Percentiles rank a stretch among this genome's conserved stretches.
phyloP scores from a whole-genome alignment of 1,140 invertebrate genomes.

The Temnothorax curvispinosus region DNA sequence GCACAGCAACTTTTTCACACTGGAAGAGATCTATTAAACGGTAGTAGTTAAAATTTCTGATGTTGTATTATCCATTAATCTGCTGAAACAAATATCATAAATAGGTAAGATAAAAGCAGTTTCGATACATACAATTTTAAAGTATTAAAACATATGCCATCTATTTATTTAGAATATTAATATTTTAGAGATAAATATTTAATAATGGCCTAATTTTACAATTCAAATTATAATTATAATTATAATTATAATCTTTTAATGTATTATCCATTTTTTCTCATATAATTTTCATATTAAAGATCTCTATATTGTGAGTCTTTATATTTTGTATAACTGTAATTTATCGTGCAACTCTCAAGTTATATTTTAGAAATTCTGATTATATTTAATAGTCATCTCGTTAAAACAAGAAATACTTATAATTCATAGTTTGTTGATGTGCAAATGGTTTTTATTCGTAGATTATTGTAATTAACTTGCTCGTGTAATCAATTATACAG shows the following conservation, averaged over 20 bases:
- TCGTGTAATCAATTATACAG: not conserved
- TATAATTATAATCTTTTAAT: not conserved
- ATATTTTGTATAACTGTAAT: not conserved
- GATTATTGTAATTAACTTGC: not conserved
- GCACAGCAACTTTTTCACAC: not conserved
- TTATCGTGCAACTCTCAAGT: not conserved
- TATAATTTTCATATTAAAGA: not conserved
- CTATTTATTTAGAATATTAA: not conserved
- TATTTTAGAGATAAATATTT: not conserved
- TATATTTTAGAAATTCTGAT: not conserved
- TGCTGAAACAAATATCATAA: not conserved
- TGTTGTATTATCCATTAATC: not conserved
- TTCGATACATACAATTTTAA: not conserved
- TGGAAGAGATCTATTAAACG: conserved; percentile 20
- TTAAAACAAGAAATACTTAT: not conserved
- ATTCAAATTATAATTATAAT: not conserved
- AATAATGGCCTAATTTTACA: not conserved
- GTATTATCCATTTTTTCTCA: not conserved
- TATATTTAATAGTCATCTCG: not conserved
- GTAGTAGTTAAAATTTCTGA: conserved; percentile 28
- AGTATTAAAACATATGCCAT: not conserved
- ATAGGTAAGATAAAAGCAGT: not conserved
- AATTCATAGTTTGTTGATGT: not conserved
- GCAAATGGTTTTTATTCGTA: not conserved
- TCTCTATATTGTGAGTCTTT: not conserved